Base-by-base conservation (phyloP, 2,888 invertebrate species). In the Melinopterus prodromus region DNA sequence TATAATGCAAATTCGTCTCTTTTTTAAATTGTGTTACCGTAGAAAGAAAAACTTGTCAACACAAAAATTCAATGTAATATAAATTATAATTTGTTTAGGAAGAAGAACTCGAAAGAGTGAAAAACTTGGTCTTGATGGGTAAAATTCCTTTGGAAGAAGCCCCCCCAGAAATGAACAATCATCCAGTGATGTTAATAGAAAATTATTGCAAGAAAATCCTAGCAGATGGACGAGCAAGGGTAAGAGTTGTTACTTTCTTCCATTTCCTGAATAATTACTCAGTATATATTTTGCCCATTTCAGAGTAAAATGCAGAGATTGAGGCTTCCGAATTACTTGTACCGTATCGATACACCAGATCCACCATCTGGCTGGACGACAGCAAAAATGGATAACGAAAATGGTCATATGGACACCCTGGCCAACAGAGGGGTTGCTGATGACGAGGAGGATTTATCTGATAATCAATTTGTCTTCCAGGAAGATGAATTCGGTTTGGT, bases 131-230 rank as follows among this genome's bases (percentile, higher is more conserved):
- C 80, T 90, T 95, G 36, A 92, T 92, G 75, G 94, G 94, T 38
- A 92, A 92, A 86, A 93, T 94, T 74, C 93, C 94, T 0, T 88
- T 94, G 69, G 91, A 92, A 83, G 92, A 94, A 83, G 94, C 94
- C 74, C 94, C 94, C 0, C 90, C 92, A 3, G 93, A 93, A 85
- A 90, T 94, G 86, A 92, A 90, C 84, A 89, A 92, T 81, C 94
- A 94, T 87, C 94, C 94, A 0, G 92, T 94, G 4, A 93, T 94
- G 88, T 91, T 92, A n/a, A 93, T 93, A 84, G 92, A 93, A 81
- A 85, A 83, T 71, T 91, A 90, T 82, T 91, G 91, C 81, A 90
- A 90, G 82, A 86, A 89, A 78, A 86, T 91, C 81, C 90, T 91
- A 80, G 88, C 88, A 14, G 90, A 90, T 82, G 87, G 90, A 82